These are phyloP conservation scores for Aelia acuminata DNA, from an alignment of 2,888 invertebrate species.

Conservation along the genomic window DNA sequence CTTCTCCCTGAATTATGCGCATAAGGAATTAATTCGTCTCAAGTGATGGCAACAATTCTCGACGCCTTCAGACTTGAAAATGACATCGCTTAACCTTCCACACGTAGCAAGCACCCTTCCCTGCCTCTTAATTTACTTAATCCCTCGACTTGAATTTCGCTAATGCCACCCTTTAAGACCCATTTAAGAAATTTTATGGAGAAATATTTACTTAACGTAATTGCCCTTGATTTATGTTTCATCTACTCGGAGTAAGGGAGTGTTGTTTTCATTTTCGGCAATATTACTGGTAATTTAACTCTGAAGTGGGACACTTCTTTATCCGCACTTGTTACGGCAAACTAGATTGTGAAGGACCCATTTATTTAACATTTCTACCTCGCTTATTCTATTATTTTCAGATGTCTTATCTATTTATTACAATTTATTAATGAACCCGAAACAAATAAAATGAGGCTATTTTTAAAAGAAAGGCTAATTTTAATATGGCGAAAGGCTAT, in stretches of 20 bases:
- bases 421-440: too few relatives aligned
- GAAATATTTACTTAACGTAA: neutral
- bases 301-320: too few relatives aligned
- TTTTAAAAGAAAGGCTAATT: too few relatives aligned
- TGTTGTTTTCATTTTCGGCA: neutral
- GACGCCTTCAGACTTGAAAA: conserved; percentile 46
- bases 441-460: too few relatives aligned
- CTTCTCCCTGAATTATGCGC: conserved; percentile 53
- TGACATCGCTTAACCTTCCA: conserved; percentile 49
- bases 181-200: neutral
- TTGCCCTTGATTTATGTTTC: neutral
- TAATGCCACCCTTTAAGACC: neutral
- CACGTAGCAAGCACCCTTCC: neutral
- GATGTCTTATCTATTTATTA: too few relatives aligned
- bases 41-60: conserved; percentile 53
- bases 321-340: too few relatives aligned
- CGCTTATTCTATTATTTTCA: too few relatives aligned
- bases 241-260: neutral
- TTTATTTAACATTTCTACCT: too few relatives aligned
- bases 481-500: too few relatives aligned
- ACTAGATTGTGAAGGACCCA: too few relatives aligned
- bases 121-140: conserved; percentile 40
- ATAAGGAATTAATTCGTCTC: conserved; percentile 57
- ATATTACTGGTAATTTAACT: neutral
- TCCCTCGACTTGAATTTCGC: neutral